Evolutionary conservation across 2,888 invertebrate species (phyloP), one percentile per base, ranked within the genome.

Genomic region (Fabriciana adippe): DNA sequence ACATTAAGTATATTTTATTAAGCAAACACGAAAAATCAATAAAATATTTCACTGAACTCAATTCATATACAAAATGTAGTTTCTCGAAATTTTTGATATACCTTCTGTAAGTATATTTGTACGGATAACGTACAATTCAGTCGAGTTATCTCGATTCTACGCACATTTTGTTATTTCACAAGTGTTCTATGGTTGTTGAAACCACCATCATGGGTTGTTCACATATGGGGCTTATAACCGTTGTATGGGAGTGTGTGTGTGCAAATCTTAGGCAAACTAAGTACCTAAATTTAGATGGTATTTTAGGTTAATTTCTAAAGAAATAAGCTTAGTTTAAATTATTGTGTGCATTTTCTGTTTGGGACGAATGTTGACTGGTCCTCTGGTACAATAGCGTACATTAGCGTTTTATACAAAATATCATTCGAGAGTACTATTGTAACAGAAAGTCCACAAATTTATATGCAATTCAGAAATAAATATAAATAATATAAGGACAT

Each of bases 361-460:
- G 82, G 81, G 79, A 83, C 79, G 83, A 84, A 83, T 85, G 86
- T 82, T 81, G 82, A 78, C 78, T 79, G 82, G 78, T 83, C 81
- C 82, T 85, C 85, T 85, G 88, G 89, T 88, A 90, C 88, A 86
- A 87, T 88, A 87, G 85, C 87, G 83, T 89, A 83, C 84, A 87
- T 87, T 89, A 91, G 88, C 86, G 82, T 92, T 92, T 92, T 90
- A 90, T 91, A 90, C 90, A 35, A 66, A 79, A 89, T 90, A 89
- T 89, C 90, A 89, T 83, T 87, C 79, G 86, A 88, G 86, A 90
- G 85, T 88, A 90, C 89, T 90, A 91, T 90, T 90, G 89, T 90
- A 90, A 91, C 90, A 90, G 90, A 87, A 92, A 91, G 92, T 92
- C 91, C 92, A 92, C 91, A 91, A 89, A 91, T 92, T 92, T 92